Conservation (phyloP, 1,140 invertebrate genomes). For the Drosophila kurseongensis region DNA sequence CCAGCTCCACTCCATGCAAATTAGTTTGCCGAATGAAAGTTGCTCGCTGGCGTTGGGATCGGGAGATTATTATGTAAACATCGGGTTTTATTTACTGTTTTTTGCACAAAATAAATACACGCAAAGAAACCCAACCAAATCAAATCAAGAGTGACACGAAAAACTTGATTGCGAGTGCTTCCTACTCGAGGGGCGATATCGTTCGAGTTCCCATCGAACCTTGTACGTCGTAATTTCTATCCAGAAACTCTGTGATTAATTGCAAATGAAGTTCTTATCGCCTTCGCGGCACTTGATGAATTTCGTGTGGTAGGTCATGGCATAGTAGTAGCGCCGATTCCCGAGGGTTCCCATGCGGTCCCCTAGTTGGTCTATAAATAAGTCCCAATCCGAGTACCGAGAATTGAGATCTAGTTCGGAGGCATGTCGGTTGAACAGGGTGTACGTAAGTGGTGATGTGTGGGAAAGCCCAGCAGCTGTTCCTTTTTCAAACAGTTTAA, state of each 20-base stretch:
- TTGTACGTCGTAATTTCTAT: neutral
- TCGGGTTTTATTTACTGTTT: constrained; percentile 26
- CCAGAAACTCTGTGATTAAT: constrained; percentile 23
- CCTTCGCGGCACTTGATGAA: neutral
- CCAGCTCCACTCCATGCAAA: constrained; percentile 25
- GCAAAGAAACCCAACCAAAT: neutral
- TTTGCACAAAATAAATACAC: constrained; percentile 3
- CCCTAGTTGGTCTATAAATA: constrained; percentile 31
- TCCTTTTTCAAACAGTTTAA: constrained; percentile 13
- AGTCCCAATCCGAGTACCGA: neutral
- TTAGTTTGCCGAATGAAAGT: constrained; percentile 55
- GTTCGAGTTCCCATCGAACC: neutral
- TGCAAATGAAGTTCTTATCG: constrained; percentile 50
- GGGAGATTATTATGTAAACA: constrained; percentile 56
- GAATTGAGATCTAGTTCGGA: neutral
- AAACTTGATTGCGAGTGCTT: constrained; percentile 32
- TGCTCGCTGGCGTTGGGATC: constrained; percentile 14
- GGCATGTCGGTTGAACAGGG: neutral
- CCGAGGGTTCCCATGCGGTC: constrained; percentile 9
- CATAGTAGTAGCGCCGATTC: constrained; percentile 7
- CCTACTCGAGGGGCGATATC: constrained; percentile 9
- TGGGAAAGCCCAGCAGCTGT: constrained; percentile 67
- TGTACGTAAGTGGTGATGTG: constrained; percentile 5
- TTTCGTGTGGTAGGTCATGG: constrained; percentile 60
- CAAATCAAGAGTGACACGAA: constrained; percentile 13